These are phyloP conservation scores for Nomada ferruginata DNA, from an alignment of 2,888 invertebrate species.

Conservation along the genomic window DNA sequence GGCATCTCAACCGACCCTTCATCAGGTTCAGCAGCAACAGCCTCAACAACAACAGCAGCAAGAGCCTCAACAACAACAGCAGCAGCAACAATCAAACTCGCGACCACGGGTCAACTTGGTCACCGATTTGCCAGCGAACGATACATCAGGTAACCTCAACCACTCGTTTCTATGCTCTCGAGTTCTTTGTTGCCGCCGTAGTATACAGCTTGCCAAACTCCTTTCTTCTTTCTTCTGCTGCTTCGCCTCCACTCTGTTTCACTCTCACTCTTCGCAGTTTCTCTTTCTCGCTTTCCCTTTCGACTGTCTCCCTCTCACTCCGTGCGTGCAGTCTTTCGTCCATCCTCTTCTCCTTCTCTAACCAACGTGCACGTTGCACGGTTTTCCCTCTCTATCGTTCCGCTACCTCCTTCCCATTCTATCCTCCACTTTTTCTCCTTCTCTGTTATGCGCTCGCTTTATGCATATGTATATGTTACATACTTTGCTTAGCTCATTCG, in stretches of 20 bases:
- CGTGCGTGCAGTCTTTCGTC: constrained; percentile 35
- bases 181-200: constrained; percentile 62
- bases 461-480: neutral
- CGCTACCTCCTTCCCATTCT: neutral
- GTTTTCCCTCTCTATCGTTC: neutral
- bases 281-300: constrained; percentile 61
- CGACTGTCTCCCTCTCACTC: constrained; percentile 47
- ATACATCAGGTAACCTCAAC: constrained; percentile 77
- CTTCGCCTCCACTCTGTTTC: constrained; percentile 34
- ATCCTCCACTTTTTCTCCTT: neutral
- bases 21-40: constrained; percentile 63
- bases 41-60: constrained; percentile 63
- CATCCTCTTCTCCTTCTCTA: constrained; percentile 3
- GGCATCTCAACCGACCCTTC: constrained; percentile 62
- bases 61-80: constrained; percentile 61
- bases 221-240: constrained; percentile 41
- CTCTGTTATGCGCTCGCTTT: constrained; percentile 3
- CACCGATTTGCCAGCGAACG: constrained; percentile 69
- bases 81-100: constrained; percentile 57
- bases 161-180: constrained; percentile 54
- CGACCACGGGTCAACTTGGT: constrained; percentile 68
- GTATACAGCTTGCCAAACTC: constrained; percentile 74
- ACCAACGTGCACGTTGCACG: constrained; percentile 1
- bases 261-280: constrained; percentile 52
- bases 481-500: constrained; percentile 1